Evolutionary conservation across 2,113 vertebrate species (phyloP), one percentile per base, ranked within the genome.

Genomic region (Galemys pyrenaicus): DNA sequence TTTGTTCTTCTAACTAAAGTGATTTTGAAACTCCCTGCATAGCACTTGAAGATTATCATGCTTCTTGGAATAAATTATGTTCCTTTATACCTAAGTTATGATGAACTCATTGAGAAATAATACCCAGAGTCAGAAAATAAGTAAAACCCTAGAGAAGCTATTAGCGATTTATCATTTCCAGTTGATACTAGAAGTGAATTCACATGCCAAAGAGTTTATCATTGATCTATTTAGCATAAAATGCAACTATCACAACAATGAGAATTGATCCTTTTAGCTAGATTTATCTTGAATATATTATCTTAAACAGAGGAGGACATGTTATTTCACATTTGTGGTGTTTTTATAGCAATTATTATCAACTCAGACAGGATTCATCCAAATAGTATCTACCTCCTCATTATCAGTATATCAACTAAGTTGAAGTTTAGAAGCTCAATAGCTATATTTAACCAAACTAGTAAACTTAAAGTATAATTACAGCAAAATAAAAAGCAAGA

Each of bases 21-120:
- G 13, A 95, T 68, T 95, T 94, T 68, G 87, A 94, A 94, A 83
- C 2, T 73, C 13, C 68, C 8, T 75, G n/a, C 91, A 86, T 71
- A 62, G 26, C 56, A 80, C 22, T 91, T 89, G 56, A 91, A 89
- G 9, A 46, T 58, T 74, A 94, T 49, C 16, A 70, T 20, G 32
- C 30, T 93, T 89, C 24, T 49, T 77, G 12, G 41, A 84, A 87
- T 87, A 94, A 93, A 84, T 87, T 65, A 90, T 39, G 2, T 41
- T 74, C 30, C 62, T 60, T 84, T 54, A 90, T 87, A 80, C 39
- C 54, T 85, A 83, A 80, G 78, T 49, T 84, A 71, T 75, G 77
- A 71, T 77, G 58, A 83, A 95, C 82, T 93, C 30, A 86, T 78
- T 68, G 35, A 84, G 28, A 84, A 88, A 11, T 81, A 56, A 8